Evolutionary conservation across 2,888 invertebrate species (phyloP).

Genomic region (Empis stercorea): DNA sequence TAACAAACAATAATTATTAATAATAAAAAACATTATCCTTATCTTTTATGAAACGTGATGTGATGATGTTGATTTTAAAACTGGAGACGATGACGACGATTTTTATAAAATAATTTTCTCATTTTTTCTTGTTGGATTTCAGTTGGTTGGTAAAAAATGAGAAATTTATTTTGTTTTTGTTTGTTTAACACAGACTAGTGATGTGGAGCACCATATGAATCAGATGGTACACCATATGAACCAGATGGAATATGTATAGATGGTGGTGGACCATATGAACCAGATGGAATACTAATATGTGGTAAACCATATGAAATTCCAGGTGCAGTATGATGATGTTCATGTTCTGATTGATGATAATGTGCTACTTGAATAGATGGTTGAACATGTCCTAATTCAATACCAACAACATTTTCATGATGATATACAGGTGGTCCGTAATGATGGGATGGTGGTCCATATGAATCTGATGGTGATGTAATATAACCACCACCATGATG

Average conservation of each 20-base stretch:
- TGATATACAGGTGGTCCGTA: slow-evolving; percentile 53
- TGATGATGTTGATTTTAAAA: neutral
- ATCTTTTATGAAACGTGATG: neutral
- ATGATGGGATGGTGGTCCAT: slow-evolving; percentile 40
- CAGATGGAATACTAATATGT: slow-evolving; percentile 5
- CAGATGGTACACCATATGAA: slow-evolving; percentile 10
- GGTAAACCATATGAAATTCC: slow-evolving; percentile 51
- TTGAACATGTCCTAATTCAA: slow-evolving; percentile 64
- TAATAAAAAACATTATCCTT: neutral
- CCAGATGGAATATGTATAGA: slow-evolving; percentile 10
- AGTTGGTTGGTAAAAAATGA: no score
- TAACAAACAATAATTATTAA: neutral
- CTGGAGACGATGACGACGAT: neutral
- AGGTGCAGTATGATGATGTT: slow-evolving; percentile 26
- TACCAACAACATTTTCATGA: slow-evolving; percentile 60
- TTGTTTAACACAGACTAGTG: neutral
- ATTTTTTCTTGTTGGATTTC: no score
- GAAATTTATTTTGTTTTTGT: neutral
- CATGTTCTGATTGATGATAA: slow-evolving; percentile 51
- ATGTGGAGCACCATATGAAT: slow-evolving; percentile 41
- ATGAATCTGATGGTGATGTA: slow-evolving; percentile 4
- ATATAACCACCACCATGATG: slow-evolving; percentile 37
- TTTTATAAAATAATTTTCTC: no score
- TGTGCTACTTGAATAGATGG: slow-evolving; percentile 72
- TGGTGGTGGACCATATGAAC: slow-evolving; percentile 12